Evolutionary conservation across 2,113 vertebrate species (phyloP).

Genomic region (Bufo gargarizans): DNA sequence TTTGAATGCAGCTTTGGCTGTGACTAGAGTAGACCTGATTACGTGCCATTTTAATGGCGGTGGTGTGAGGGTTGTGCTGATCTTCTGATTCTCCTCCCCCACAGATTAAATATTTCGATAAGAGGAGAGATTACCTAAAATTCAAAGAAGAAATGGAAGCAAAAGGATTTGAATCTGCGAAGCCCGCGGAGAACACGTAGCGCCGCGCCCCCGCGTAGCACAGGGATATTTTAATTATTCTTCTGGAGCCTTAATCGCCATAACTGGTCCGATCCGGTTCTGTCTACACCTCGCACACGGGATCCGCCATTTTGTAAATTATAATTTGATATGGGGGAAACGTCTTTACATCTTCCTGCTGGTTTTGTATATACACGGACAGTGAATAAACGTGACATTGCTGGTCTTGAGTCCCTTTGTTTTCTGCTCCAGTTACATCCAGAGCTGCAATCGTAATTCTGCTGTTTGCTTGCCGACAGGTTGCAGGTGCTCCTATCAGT

Average conservation of each 20-base stretch:
- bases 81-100: slow-evolving; percentile 45
- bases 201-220: too few relatives aligned
- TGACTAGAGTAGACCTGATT: neutral
- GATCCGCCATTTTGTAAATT: neutral
- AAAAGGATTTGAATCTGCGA: slow-evolving; percentile 76
- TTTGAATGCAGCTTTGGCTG: neutral
- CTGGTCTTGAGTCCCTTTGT: neutral
- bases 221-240: neutral
- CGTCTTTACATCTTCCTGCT: too few relatives aligned
- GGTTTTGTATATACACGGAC: neutral
- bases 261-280: neutral
- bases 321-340: neutral
- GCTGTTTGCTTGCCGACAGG: too few relatives aligned
- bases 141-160: slow-evolving; percentile 86
- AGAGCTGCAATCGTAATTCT: neutral
- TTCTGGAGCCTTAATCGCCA: neutral
- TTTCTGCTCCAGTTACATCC: neutral
- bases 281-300: neutral
- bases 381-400: neutral
- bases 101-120: slow-evolving; percentile 93
- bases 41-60: too few relatives aligned
- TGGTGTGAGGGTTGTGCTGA: neutral
- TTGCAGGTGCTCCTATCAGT: too few relatives aligned
- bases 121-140: slow-evolving; percentile 91
- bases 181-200: slow-evolving; percentile 72